These are phyloP conservation scores for Marasmarcha lunaedactyla DNA, from an alignment of 2,888 invertebrate genomes.

Conservation along the genomic window DNA sequence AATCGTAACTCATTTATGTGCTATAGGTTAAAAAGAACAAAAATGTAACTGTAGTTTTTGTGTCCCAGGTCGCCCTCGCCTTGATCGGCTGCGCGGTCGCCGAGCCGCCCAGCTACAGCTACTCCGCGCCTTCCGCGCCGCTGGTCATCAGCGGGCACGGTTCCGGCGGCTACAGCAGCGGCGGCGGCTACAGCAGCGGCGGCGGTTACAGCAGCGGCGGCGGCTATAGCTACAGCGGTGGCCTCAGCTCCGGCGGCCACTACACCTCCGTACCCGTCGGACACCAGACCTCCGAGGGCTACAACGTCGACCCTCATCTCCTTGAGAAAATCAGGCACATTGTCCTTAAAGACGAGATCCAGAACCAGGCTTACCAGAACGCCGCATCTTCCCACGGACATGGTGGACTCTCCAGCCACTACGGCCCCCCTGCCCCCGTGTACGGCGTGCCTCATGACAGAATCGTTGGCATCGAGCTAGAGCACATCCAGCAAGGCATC, in stretches of 20 bases:
- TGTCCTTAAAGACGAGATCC: slow-evolving; percentile 82
- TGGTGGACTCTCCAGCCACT: slow-evolving; percentile 72
- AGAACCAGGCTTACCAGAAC: slow-evolving; percentile 59
- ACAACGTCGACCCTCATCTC: slow-evolving; percentile 82
- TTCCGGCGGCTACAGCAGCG: slow-evolving; percentile 66
- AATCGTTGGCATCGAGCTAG: slow-evolving; percentile 86
- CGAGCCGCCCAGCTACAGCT: slow-evolving; percentile 80
- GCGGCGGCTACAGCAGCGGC: slow-evolving; percentile 71
- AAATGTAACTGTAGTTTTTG: too few species aligned
- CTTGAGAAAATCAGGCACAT: slow-evolving; percentile 88
- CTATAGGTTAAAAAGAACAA: too few species aligned
- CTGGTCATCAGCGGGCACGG: slow-evolving; percentile 73
- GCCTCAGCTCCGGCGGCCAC: slow-evolving; percentile 76
- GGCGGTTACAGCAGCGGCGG: slow-evolving; percentile 66
- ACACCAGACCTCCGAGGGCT: slow-evolving; percentile 83
- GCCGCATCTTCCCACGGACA: slow-evolving; percentile 57
- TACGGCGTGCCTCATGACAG: slow-evolving; percentile 77
- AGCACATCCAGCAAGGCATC: slow-evolving; percentile 86
- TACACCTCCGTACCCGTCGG: slow-evolving; percentile 82
- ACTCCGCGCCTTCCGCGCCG: slow-evolving; percentile 59
- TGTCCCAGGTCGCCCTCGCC: slow-evolving; percentile 74
- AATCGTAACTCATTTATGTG: too few species aligned
- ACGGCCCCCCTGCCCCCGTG: slow-evolving; percentile 76
- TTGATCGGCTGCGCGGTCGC: slow-evolving; percentile 81
- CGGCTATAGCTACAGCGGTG: slow-evolving; percentile 32